Evolutionary conservation across 2,888 invertebrate genomes (phyloP), one percentile per base, ranked within the genome.

Genomic region (Lithophane leautieri): DNA sequence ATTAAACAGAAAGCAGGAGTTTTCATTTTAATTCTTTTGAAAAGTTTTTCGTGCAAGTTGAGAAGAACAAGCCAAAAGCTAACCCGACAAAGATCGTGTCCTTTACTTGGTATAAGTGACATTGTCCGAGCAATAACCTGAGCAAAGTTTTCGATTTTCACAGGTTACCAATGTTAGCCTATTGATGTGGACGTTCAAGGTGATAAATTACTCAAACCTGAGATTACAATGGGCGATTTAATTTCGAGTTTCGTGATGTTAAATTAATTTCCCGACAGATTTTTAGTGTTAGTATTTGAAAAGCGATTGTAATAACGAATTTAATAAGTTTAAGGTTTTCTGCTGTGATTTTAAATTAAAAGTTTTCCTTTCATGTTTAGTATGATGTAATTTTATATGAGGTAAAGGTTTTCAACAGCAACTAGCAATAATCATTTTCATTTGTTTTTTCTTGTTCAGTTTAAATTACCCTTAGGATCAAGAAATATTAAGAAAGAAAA

Each of bases 41-140:
- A 82, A 89, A 88, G 79, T 88, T 88, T 83, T 67, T 67, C 78
- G 76, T 84, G 73, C 42, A 79, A 83, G 78, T 88, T 80, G 82
- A 76, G 62, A 74, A 83, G 84, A 89, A 89, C 81, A 85, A 81
- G 83, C 73, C 73, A 82, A 90, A 86, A 84, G 83, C 74, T 75
- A 86, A 89, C 80, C 88, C 84, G 73, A 80, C 85, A 77, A 78
- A 79, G 81, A 85, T 84, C 78, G 78, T 87, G 89, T 83, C 90
- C 89, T 91, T 90, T 88, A 77, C 80, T 87, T 82, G 81, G 85
- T 88, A 78, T 86, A 84, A 90, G 88, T 90, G 89, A 91, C 91
- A 89, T 91, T 92, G 89, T 89, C 86, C 86, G 91, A 89, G 85
- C 90, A 90, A 87, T 89, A 87, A 90, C 91, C 89, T 82, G 80